A percentile compares a stretch with the other conserved stretches of the same genome.
Conservation (phyloP, 2,113 vertebrate species). For the Colius striatus region DNA sequence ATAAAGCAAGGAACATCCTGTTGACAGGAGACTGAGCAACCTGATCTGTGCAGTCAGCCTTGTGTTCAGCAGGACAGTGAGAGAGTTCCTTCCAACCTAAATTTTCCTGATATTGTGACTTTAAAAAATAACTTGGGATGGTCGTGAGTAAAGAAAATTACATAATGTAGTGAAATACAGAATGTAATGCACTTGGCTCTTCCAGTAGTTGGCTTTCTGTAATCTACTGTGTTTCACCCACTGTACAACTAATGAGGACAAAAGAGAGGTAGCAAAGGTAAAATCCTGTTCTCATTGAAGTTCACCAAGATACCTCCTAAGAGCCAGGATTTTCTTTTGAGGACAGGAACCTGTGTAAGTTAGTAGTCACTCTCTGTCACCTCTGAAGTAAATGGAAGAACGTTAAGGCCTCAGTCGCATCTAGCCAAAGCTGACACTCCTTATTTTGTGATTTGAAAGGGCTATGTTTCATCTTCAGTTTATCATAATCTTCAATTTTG, state of each 20-base stretch:
- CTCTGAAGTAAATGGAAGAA: slow-evolving; percentile 18
- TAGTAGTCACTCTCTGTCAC: background rate
- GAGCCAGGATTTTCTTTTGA: background rate
- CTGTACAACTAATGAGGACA: background rate
- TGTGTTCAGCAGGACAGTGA: background rate
- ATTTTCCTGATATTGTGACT: background rate
- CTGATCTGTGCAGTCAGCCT: background rate
- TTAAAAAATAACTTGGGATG: background rate
- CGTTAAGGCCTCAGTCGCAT: background rate
- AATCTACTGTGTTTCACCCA: background rate
- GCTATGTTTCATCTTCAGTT: background rate
- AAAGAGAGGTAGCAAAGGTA: background rate
- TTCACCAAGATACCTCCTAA: slow-evolving; percentile 4
- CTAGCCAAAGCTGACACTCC: background rate
- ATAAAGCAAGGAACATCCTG: background rate
- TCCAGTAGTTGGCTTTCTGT: background rate
- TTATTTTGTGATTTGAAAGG: background rate
- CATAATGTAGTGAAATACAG: background rate
- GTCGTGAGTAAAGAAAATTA: background rate
- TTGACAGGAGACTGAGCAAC: background rate
- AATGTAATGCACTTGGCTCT: background rate
- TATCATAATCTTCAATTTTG: background rate
- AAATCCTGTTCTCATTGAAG: background rate
- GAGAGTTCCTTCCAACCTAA: background rate
- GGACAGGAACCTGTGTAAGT: background rate